Percentiles rank a stretch among this genome's conserved stretches.
Conservation (phyloP, 64 coral and sea anemone genomes). For the Porites australiensis region DNA sequence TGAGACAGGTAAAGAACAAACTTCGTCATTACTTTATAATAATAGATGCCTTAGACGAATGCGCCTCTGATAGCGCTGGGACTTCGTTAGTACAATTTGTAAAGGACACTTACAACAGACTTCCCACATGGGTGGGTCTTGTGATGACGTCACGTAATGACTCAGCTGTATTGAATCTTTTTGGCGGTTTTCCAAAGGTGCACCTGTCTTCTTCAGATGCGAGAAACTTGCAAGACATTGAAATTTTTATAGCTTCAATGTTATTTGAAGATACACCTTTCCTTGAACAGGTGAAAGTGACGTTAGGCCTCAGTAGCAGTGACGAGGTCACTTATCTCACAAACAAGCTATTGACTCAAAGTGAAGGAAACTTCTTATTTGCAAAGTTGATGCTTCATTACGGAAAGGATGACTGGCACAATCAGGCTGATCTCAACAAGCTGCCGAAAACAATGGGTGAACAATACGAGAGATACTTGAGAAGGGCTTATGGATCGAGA, state of each 20-base stretch:
- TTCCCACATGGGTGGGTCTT: conserved; percentile 52
- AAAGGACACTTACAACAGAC: neutral
- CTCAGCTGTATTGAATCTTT: conserved; percentile 18
- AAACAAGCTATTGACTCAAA: conserved; percentile 56
- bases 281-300: conserved; percentile 1
- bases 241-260: neutral
- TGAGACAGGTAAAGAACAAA: conserved; percentile 5
- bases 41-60: conserved; percentile 81
- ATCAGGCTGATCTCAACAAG: neutral
- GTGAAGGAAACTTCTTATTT: conserved; percentile 86
- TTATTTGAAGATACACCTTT: neutral
- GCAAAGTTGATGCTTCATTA: conserved; percentile 60
- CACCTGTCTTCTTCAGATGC: conserved; percentile 7
- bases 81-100: conserved; percentile 50
- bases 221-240: conserved; percentile 71
- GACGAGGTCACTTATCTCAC: conserved; percentile 13
- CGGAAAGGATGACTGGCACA: neutral
- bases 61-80: neutral
- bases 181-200: conserved; percentile 5
- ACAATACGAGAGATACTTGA: conserved; percentile 71
- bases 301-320: neutral
- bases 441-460: conserved; percentile 76
- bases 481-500: conserved; percentile 38
- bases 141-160: conserved; percentile 65
- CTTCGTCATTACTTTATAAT: conserved; percentile 25